Conservation (phyloP, 1,140 invertebrate genomes). For the Lepidurus couesii region DNA sequence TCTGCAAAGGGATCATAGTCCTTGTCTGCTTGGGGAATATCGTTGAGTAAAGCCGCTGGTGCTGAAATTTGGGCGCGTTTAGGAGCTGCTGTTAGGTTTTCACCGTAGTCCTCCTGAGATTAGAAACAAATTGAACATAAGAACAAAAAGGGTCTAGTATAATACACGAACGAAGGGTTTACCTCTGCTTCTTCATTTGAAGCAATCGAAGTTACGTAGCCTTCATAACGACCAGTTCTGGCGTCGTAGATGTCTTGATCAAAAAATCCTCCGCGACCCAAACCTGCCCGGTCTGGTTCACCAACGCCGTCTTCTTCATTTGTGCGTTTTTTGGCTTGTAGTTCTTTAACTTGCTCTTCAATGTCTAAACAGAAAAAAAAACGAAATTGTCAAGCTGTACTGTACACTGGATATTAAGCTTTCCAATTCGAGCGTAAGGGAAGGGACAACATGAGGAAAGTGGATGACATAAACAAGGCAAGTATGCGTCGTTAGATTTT, state of each 20-base stretch:
- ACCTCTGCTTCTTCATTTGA: slow-evolving; percentile 84
- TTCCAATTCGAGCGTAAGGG: too few species aligned
- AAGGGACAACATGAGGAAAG: too few species aligned
- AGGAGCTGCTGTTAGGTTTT: slow-evolving; percentile 56
- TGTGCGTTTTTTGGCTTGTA: slow-evolving; percentile 5
- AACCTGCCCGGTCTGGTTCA: slow-evolving; percentile 67
- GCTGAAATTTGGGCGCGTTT: slow-evolving; percentile 69
- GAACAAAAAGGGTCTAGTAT: slow-evolving; percentile 25
- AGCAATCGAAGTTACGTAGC: slow-evolving; percentile 92
- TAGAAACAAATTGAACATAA: slow-evolving; percentile 47
- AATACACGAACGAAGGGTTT: slow-evolving; percentile 40
- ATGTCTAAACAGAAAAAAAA: slow-evolving; percentile 20
- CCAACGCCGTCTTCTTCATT: slow-evolving; percentile 48
- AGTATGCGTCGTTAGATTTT: too few species aligned
- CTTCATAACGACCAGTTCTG: slow-evolving; percentile 70
- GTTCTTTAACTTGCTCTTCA: slow-evolving; percentile 23
- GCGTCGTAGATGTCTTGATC: slow-evolving; percentile 91
- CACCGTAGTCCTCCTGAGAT: slow-evolving; percentile 73
- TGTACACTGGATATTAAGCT: too few species aligned
- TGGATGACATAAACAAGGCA: too few species aligned
- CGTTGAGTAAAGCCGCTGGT: slow-evolving; percentile 79
- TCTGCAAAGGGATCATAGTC: slow-evolving; percentile 97
- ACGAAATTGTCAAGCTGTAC: neutral
- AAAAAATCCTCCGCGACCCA: slow-evolving; percentile 81
- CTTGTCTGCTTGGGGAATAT: slow-evolving; percentile 81